Base-by-base conservation (phyloP, 2,888 invertebrate genomes). In the Rutpela maculata region DNA sequence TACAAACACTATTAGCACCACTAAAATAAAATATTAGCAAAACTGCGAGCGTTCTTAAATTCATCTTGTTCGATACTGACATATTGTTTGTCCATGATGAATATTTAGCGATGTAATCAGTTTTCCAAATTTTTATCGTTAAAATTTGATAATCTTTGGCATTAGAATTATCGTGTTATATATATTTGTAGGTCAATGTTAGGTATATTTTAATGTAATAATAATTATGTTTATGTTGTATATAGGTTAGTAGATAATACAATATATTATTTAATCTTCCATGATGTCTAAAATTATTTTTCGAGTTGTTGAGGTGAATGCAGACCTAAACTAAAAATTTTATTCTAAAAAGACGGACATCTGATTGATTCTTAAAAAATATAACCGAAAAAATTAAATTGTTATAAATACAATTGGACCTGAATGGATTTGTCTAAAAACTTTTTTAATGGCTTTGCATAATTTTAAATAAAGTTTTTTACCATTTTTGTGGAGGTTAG, bases 101-200 rank as follows among this genome's bases (percentile, higher is more conserved):
- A 12, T 35, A 43, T 65, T 65, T 65, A 19, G 15, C 59, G 12
- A 38, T 2, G 12, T 65, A 12, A 43, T 18, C 15, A 5, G 19
- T 38, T 11, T 26, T 57, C 18, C n/a, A n/a, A 22, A 22, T 63
- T 63, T 73, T 18, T 59, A 59, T 57, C 62, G 22, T 69, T 63
- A 69, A 77, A 66, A 69, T 63, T 73, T 65, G 77, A 74, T 77
- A 74, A 77, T 74, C 77, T 74, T 50, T 60, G 77, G 56, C 77
- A 73, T 56, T 57, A 22, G 57, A 74, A 69, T 63, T 50, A 68
- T 69, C 55, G n/a, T 57, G 65, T 73, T 18, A 69, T 65, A 15
- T 70, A 11, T 35, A 56, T 19, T 70, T 73, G 56, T 62, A 56
- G 59, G 63, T 57, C 60, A 68, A 19, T 73, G 57, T 60, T 59